These are phyloP conservation scores for Deroplatys truncata DNA, from an alignment of 2,888 invertebrate species.

Conservation along the genomic window DNA sequence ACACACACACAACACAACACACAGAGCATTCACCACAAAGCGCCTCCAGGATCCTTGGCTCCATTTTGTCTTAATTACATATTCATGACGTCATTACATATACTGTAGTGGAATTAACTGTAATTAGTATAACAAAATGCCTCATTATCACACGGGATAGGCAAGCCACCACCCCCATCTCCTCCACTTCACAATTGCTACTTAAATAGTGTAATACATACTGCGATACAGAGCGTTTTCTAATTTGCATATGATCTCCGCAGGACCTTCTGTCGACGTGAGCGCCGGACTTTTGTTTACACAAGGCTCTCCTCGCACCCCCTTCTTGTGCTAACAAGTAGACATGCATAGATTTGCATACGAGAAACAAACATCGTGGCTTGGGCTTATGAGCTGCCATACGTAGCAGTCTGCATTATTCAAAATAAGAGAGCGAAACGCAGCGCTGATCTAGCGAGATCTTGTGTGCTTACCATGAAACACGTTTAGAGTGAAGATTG, in stretches of 20 bases:
- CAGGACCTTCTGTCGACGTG: neutral
- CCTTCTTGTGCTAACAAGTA: neutral
- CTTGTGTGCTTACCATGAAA: too few species aligned
- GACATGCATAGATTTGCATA: neutral
- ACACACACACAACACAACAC: neutral
- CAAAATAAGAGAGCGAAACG: neutral
- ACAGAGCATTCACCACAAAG: neutral
- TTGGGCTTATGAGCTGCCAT: too few species aligned
- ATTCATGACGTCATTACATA: slow-evolving; percentile 5
- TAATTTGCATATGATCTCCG: neutral
- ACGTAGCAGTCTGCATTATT: neutral
- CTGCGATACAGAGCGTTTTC: neutral
- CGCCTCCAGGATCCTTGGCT: neutral
- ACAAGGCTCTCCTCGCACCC: neutral
- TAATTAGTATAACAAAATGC: slow-evolving; percentile 5
- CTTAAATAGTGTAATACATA: neutral
- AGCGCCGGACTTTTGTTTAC: neutral
- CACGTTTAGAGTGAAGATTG: too few species aligned
- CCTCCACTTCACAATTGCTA: neutral
- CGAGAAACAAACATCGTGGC: neutral
- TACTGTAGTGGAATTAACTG: neutral
- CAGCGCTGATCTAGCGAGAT: too few species aligned
- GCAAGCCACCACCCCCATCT: neutral
- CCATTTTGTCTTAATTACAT: slow-evolving; percentile 7
- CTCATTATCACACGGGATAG: slow-evolving; percentile 9